phyloP scores from a whole-genome alignment of 2,797 vertebrate genomes.

The Coregonus ussuriensis region DNA sequence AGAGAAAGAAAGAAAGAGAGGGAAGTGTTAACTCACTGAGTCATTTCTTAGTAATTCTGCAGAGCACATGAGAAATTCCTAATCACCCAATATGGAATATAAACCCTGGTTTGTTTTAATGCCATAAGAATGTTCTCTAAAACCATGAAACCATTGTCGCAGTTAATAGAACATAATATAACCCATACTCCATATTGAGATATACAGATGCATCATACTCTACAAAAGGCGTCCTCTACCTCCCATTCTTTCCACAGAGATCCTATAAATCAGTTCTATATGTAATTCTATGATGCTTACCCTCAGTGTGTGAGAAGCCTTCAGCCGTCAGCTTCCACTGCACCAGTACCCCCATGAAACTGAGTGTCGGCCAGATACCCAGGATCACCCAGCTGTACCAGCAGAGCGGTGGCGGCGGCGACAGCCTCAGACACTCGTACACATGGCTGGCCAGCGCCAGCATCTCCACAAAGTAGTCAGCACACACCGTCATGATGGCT shows the following conservation, averaged over 20 bases:
- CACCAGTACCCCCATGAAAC: constrained; percentile 80
- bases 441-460: constrained; percentile 76
- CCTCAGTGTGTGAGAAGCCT: constrained; percentile 81
- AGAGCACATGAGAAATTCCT: background rate
- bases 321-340: constrained; percentile 87
- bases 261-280: background rate
- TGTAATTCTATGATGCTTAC: constrained; percentile 65
- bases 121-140: too few species aligned
- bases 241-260: background rate
- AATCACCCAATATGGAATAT: background rate
- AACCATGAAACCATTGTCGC: background rate
- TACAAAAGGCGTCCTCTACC: background rate
- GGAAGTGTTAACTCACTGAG: too few species aligned
- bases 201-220: background rate
- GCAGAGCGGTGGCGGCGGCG: constrained; percentile 76
- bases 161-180: background rate
- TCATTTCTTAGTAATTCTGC: background rate
- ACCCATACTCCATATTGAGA: background rate
- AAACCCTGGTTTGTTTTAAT: too few species aligned
- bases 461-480: constrained; percentile 86
- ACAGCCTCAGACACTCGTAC: constrained; percentile 78
- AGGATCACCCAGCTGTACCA: constrained; percentile 91
- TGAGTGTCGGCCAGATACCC: constrained; percentile 84
- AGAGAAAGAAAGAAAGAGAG: too few species aligned
- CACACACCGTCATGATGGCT: constrained; percentile 81